Evolutionary conservation across 2,797 vertebrate genomes (phyloP), one percentile per base, ranked within the genome.

Genomic region (Holocentrus rufus): DNA sequence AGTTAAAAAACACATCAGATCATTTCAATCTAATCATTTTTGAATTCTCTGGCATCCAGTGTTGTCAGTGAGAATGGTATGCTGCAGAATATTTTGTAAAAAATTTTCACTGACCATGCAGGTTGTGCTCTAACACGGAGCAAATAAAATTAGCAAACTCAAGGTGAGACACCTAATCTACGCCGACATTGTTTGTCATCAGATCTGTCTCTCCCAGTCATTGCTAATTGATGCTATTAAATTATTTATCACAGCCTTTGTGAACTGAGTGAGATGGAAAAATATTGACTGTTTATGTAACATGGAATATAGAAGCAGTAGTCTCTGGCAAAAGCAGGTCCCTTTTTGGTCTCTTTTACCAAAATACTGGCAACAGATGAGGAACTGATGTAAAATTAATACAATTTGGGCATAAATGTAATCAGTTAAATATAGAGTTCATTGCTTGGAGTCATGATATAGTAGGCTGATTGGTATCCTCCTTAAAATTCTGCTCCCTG

Each of bases 201-300:
- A 81, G 88, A 89, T 77, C 81, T 25, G 62, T 86, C 65, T 80
- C 27, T 66, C 42, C 61, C 59, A 60, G 69, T 87, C 84, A 84
- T 86, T 86, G 71, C 75, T 89, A 87, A 91, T 91, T 87, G 65
- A 88, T 85, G 78, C 70, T 66, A 53, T 81, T 92, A 73, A 81
- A 92, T 89, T 77, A 92, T 93, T 76, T 58, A 92, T 72, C 4
- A 27, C 17, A 53, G 62, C 69, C 39, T 75, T 72, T 84, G 83
- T 84, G 65, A 23, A 25, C 67, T 18, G 30, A 69, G 60, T 25
- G 6, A 65, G 63, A 65, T 47, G 23, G 23, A 30, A 44, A 54
- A 74, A 77, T 72, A 83, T 70, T 86, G 66, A 61, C 73, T 50
- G 42, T 65, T 85, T 85, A 81, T 73, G 52, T 74, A 82, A 83